phyloP scores from a whole-genome alignment of 2,888 invertebrate species.

The Rugalucina vietnamica region DNA sequence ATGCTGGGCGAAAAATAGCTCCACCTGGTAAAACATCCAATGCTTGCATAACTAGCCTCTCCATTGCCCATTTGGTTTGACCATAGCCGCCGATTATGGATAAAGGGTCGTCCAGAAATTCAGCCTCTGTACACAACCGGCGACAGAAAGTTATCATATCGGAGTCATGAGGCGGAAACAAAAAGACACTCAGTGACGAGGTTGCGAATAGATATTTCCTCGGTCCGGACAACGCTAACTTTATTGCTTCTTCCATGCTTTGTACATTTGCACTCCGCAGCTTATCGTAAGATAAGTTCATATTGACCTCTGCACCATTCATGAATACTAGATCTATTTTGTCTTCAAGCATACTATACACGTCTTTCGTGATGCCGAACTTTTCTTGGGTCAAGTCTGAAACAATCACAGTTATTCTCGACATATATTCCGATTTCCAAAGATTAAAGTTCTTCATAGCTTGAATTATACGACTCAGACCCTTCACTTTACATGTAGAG shows the following conservation, averaged over 20 bases:
- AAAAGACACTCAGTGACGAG: constrained; percentile 58
- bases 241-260: constrained; percentile 56
- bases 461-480: constrained; percentile 49
- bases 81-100: background rate
- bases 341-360: constrained; percentile 43
- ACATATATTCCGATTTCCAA: constrained; percentile 51
- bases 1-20: background rate
- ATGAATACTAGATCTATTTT: constrained; percentile 58
- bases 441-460: constrained; percentile 54
- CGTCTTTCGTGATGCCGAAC: constrained; percentile 57
- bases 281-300: constrained; percentile 56
- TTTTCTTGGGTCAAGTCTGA: constrained; percentile 53
- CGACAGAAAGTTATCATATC: too few relatives aligned
- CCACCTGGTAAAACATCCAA: background rate
- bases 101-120: background rate
- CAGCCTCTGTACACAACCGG: background rate
- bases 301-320: constrained; percentile 64
- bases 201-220: constrained; percentile 57
- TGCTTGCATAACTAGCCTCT: background rate
- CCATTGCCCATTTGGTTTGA: background rate
- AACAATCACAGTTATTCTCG: constrained; percentile 52
- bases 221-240: constrained; percentile 54
- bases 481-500: constrained; percentile 48
- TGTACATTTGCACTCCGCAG: constrained; percentile 56
- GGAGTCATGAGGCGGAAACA: constrained; percentile 41